phyloP scores from a whole-genome alignment of 2,888 invertebrate genomes.

The Epirrhoe alternata region DNA sequence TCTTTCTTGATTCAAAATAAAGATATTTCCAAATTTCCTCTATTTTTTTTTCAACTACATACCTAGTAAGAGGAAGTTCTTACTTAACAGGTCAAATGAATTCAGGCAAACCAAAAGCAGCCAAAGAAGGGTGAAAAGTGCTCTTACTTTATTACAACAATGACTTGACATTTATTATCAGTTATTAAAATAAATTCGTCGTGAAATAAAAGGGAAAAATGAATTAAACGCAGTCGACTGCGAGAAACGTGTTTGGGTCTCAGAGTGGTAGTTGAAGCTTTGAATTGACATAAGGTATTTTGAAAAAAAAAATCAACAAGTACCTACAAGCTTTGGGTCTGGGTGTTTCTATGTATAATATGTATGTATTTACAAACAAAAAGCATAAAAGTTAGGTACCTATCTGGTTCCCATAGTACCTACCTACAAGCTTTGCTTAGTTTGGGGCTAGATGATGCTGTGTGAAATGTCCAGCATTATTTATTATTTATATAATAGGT shows the following conservation, averaged over 20 bases:
- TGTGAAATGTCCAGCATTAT: too few relatives aligned
- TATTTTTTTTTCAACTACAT: neutral
- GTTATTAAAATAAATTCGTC: constrained; percentile 78
- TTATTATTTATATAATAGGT: too few relatives aligned
- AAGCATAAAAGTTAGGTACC: too few relatives aligned
- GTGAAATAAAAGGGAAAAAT: constrained; percentile 68
- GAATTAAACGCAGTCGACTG: constrained; percentile 66
- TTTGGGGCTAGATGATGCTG: too few relatives aligned
- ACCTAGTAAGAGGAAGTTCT: too few relatives aligned
- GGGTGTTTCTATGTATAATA: too few relatives aligned
- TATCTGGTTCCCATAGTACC: too few relatives aligned
- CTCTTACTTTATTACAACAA: constrained; percentile 75
- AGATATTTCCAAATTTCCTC: neutral
- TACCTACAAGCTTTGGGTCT: too few relatives aligned
- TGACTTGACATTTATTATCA: constrained; percentile 80
- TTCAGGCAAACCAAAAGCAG: constrained; percentile 2
- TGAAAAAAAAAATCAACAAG: too few relatives aligned
- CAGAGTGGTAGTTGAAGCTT: constrained; percentile 6
- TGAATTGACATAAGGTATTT: too few relatives aligned
- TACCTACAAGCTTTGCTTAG: too few relatives aligned
- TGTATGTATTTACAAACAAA: too few relatives aligned
- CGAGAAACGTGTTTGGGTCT: constrained; percentile 59
- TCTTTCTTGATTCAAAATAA: neutral
- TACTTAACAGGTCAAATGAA: neutral
- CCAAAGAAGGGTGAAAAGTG: constrained; percentile 58